These are phyloP conservation scores for Drosophila affinis DNA, from an alignment of 2,888 invertebrate species.

Conservation along the genomic window DNA sequence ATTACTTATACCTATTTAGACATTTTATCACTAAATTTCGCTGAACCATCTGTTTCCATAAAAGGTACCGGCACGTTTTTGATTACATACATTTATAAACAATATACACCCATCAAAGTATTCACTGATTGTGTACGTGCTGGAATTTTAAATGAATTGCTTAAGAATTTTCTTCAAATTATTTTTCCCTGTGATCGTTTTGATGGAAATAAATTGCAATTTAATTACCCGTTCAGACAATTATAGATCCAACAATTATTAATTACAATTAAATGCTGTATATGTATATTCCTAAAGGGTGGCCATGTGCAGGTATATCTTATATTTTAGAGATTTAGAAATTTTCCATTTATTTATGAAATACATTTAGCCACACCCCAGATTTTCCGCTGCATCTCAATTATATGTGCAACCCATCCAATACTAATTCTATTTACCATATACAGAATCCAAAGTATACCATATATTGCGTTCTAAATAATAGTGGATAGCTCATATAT, in stretches of 20 bases:
- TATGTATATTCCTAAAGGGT: not conserved
- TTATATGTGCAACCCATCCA: not conserved
- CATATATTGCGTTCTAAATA: not conserved
- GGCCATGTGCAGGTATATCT: not conserved
- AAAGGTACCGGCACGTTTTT: not conserved
- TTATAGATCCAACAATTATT: not conserved
- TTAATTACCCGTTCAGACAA: not conserved
- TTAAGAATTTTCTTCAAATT: not conserved
- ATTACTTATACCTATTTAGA: not conserved
- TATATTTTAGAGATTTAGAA: too few relatives aligned
- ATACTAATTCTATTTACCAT: too few relatives aligned
- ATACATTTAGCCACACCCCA: not conserved
- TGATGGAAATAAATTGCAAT: not conserved
- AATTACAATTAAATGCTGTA: not conserved
- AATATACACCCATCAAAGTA: not conserved
- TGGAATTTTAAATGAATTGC: not conserved
- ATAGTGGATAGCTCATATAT: too few relatives aligned
- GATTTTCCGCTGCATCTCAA: not conserved
- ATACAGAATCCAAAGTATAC: not conserved
- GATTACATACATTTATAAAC: not conserved
- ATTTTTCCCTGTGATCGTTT: not conserved
- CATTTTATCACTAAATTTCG: not conserved
- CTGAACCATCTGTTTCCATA: too few relatives aligned
- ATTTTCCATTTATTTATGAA: not conserved
- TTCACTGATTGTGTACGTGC: not conserved